phyloP scores from a whole-genome alignment of 2,113 vertebrate species.

The Felis chaus region DNA sequence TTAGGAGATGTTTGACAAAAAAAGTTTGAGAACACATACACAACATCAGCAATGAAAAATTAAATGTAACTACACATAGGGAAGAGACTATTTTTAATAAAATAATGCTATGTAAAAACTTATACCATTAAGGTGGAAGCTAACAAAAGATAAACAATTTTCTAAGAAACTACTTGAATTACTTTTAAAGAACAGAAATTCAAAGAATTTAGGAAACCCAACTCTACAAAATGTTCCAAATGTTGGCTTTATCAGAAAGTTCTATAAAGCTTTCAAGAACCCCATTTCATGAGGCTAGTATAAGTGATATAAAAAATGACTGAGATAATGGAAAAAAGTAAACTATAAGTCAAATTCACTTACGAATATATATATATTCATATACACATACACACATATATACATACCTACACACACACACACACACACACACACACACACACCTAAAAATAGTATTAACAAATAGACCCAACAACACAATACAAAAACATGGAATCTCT shows the following conservation, averaged over 20 bases:
- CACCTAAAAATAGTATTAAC: not conserved
- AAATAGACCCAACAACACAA: not conserved
- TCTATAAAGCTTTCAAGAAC: not conserved
- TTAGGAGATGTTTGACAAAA: conserved; percentile 13
- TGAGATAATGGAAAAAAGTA: not conserved
- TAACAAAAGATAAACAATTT: not conserved
- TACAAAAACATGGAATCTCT: not conserved
- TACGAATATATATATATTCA: not conserved
- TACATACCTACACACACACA: not conserved
- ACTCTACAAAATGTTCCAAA: not conserved
- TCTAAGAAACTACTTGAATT: not conserved
- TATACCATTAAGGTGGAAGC: not conserved
- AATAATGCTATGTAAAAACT: conserved; percentile 4
- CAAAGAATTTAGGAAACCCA: conserved; percentile 26
- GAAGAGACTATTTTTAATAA: conserved; percentile 14
- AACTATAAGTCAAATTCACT: conserved; percentile 1
- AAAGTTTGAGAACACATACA: not conserved
- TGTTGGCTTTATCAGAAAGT: not conserved
- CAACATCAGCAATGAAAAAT: not conserved
- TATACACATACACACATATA: not conserved
- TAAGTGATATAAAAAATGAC: conserved; percentile 27
- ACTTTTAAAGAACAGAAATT: not conserved
- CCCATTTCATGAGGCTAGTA: not conserved
- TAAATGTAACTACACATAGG: not conserved
- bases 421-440: not conserved